A percentile compares a stretch with the other conserved stretches of the same genome.
These are phyloP conservation scores for Parnassius smintheus DNA, from an alignment of 2,888 invertebrate species.

Conservation along the genomic window DNA sequence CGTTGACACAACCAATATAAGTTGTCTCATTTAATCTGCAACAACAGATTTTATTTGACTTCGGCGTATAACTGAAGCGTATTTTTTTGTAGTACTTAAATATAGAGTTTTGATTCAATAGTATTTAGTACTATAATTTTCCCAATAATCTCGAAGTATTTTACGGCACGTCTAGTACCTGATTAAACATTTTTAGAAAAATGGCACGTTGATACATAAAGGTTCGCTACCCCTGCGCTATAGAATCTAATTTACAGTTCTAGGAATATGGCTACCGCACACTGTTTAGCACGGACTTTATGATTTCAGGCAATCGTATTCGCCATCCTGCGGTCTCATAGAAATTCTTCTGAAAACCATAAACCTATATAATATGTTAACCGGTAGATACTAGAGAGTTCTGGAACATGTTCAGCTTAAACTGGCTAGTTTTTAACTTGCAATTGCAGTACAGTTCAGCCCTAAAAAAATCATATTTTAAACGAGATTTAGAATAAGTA, in stretches of 20 bases:
- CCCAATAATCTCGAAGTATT: too few species aligned
- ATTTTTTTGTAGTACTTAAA: too few species aligned
- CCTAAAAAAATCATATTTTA: slow-evolving; percentile 12
- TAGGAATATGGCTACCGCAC: slow-evolving; percentile 13
- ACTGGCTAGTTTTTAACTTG: slow-evolving; percentile 13
- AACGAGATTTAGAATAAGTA: slow-evolving; percentile 5
- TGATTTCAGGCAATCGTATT: slow-evolving; percentile 48
- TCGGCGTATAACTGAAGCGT: too few species aligned
- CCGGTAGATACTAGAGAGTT: slow-evolving; percentile 28
- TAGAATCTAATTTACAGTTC: slow-evolving; percentile 19
- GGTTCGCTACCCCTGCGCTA: neutral
- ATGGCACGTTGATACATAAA: too few species aligned
- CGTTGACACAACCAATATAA: too few species aligned
- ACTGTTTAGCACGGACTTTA: slow-evolving; percentile 39
- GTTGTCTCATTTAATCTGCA: too few species aligned
- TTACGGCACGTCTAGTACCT: too few species aligned
- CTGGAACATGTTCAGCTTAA: slow-evolving; percentile 24
- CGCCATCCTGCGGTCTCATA: slow-evolving; percentile 36
- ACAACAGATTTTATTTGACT: too few species aligned
- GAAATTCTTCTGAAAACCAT: slow-evolving; percentile 59
- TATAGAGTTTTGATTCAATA: too few species aligned
- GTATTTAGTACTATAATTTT: too few species aligned
- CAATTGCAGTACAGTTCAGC: slow-evolving; percentile 7
- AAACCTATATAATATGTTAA: slow-evolving; percentile 61
- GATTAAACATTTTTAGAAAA: too few species aligned